Evolutionary conservation across 2,888 invertebrate genomes (phyloP).

Genomic region (Seira musarum): DNA sequence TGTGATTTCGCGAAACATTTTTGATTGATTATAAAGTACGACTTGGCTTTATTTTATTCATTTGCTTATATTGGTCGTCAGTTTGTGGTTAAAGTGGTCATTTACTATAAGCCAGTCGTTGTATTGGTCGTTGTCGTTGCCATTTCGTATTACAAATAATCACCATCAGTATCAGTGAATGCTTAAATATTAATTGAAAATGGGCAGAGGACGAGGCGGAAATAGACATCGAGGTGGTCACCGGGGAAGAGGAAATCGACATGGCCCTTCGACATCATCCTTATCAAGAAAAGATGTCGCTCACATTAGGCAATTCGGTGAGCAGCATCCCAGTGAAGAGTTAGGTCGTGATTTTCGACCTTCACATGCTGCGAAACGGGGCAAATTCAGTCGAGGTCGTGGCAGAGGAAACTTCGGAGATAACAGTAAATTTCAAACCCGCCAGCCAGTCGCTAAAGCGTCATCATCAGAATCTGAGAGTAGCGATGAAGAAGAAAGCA

Average conservation of each 20-base stretch:
- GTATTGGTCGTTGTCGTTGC: too few species aligned
- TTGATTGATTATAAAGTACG: too few species aligned
- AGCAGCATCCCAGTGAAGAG: conserved; percentile 68
- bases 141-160: too few species aligned
- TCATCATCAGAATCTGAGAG: conserved; percentile 51
- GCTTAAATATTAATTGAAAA: neutral
- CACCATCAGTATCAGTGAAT: too few species aligned
- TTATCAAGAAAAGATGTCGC: conserved; percentile 48
- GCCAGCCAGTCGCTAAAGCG: neutral
- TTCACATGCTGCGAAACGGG: conserved; percentile 26
- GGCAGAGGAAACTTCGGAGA: conserved; percentile 9
- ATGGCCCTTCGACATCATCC: neutral
- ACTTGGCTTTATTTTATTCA: too few species aligned
- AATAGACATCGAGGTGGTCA: conserved; percentile 52
- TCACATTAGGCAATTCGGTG: conserved; percentile 67
- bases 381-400: conserved; percentile 19
- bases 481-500: conserved; percentile 64
- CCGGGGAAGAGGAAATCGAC: conserved; percentile 61
- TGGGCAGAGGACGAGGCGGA: conserved; percentile 45
- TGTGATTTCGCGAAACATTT: too few species aligned
- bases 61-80: too few species aligned
- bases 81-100: too few species aligned
- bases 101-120: too few species aligned
- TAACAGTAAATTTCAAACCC: neutral
- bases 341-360: conserved; percentile 54